A percentile compares a stretch with the other conserved stretches of the same genome.
Evolutionary conservation across 2,888 invertebrate genomes (phyloP).

Genomic region (Cryptosula pallasiana): DNA sequence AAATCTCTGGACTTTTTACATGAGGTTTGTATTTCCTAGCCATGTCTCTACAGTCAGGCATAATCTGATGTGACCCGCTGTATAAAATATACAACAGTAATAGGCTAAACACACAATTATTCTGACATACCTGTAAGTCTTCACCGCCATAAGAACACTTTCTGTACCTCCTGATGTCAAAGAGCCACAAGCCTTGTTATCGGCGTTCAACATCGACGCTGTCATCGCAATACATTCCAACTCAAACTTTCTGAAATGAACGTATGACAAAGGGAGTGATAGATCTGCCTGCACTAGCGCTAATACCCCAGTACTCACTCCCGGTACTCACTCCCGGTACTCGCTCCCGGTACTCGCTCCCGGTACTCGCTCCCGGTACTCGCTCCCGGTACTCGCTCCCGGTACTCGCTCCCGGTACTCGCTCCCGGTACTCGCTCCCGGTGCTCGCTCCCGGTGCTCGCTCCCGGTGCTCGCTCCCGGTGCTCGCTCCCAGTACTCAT

Average conservation of each 20-base stretch:
- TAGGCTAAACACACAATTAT: neutral
- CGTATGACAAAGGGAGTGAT: no score
- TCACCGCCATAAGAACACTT: constrained; percentile 49
- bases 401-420: no score
- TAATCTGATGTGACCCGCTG: neutral
- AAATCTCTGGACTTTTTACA: constrained; percentile 40
- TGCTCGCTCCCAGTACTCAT: no score
- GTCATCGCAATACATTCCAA: constrained; percentile 47
- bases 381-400: no score
- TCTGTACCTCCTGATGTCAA: constrained; percentile 50
- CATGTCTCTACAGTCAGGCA: constrained; percentile 32
- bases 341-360: no score
- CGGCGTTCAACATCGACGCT: constrained; percentile 44
- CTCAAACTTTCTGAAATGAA: constrained; percentile 45
- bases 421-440: no score
- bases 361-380: no score
- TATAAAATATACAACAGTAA: neutral
- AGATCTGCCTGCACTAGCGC: no score
- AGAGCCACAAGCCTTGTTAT: constrained; percentile 39
- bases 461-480: no score
- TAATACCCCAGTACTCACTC: no score
- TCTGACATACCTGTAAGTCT: constrained; percentile 34
- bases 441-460: no score
- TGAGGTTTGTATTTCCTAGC: constrained; percentile 38
- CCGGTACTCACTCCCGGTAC: no score